Evolutionary conservation across 92 coral and sea anemone genomes (phyloP), one percentile per base, ranked within the genome.

Genomic region (Porites cylindrica): DNA sequence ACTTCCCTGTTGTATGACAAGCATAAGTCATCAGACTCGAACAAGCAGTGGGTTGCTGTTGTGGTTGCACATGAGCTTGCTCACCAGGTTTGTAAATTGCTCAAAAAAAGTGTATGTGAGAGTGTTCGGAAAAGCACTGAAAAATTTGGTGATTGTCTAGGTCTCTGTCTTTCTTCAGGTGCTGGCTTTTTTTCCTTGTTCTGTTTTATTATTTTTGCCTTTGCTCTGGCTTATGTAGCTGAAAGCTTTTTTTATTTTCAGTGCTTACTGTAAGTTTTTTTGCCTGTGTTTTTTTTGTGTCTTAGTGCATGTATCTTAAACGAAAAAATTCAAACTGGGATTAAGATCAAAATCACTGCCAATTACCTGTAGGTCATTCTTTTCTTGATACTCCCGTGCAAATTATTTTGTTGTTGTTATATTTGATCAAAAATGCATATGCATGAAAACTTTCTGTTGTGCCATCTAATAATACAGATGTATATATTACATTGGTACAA

Each of bases 61-160:
- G 99, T 95, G 24, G 99, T 96, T 52, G 96, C 99, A 26, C 99
- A 96, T 83, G 99, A 96, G 82, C 83, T 96, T 4, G 99, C 99
- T 32, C 99, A 96, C 84, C 99, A 96, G 99, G 99, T 96, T 91
- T 85, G 98, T 94, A 56, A 54, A 8, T 56, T 7, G 19, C 50
- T 12, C 17, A 8, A 19, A 26, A 7, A 10, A 52, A 56, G 6
- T 51, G 54, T 13, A 18, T 10, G 54, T 3, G 2, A 62, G 18
- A n/a, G 20, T 11, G 17, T 62, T 62, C n/a, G 23, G 66, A 62
- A 62, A 62, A 62, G 66, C 66, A 62, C 66, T 62, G 21, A 7
- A 16, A 62, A n/a, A 19, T 38, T 38, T 38, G 47, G 29, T 24
- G 10, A 14, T 54, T 20, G 18, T 76, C 66, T 26, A 76, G 16